Conservation (phyloP, 2,888 invertebrate species). For the Drosophila birchii region DNA sequence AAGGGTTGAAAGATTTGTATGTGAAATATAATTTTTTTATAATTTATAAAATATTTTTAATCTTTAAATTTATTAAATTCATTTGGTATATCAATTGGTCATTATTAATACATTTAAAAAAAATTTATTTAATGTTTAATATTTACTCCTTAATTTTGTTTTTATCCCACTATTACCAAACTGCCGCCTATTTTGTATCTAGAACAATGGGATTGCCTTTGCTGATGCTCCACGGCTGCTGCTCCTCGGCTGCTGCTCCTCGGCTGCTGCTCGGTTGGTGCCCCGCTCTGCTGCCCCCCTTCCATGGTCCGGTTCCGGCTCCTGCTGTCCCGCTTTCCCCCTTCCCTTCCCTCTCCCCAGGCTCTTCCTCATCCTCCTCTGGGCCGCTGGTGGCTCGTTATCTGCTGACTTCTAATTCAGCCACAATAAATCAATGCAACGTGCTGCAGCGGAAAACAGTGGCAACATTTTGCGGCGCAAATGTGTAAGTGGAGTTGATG, state of each 20-base stretch:
- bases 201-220: constrained; percentile 63
- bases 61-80: neutral
- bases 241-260: constrained; percentile 34
- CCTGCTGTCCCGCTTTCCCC: constrained; percentile 4
- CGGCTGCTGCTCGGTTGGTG: constrained; percentile 13
- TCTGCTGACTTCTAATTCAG: constrained; percentile 81
- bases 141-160: too few species aligned
- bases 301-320: constrained; percentile 15
- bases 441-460: constrained; percentile 69
- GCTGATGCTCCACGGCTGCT: constrained; percentile 33
- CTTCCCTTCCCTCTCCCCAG: constrained; percentile 11
- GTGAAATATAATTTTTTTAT: too few species aligned
- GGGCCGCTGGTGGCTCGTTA: constrained; percentile 68
- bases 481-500: constrained; percentile 79
- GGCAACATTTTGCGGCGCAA: constrained; percentile 77
- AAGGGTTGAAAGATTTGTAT: too few species aligned
- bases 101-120: too few species aligned
- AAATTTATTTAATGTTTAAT: too few species aligned
- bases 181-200: constrained; percentile 44
- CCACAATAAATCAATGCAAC: constrained; percentile 79
- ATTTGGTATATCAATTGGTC: too few species aligned
- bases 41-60: too few species aligned
- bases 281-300: neutral
- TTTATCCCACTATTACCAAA: neutral
- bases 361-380: constrained; percentile 13